Evolutionary conservation across 2,888 invertebrate genomes (phyloP).

Genomic region (Mesoligia furuncula): DNA sequence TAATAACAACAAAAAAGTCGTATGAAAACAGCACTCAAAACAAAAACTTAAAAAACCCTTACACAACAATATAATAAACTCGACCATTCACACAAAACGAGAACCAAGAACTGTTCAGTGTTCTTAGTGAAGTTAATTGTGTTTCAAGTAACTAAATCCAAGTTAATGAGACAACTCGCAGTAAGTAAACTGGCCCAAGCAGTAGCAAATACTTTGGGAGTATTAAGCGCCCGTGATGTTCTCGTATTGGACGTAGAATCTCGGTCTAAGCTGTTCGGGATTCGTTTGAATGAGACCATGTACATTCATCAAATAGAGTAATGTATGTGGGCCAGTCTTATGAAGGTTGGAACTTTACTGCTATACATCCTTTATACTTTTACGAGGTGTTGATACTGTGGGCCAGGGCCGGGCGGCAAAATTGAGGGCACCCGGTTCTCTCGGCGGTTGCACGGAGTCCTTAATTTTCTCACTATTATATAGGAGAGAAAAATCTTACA

Average conservation of each 20-base stretch:
- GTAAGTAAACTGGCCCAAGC: slow-evolving; percentile 66
- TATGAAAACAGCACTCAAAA: not conserved
- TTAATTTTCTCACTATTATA: too few species aligned
- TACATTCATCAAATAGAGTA: slow-evolving; percentile 33
- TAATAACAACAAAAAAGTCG: not conserved
- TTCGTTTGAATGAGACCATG: slow-evolving; percentile 45
- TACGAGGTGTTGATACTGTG: slow-evolving; percentile 13
- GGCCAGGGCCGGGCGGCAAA: too few species aligned
- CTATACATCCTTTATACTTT: slow-evolving; percentile 19
- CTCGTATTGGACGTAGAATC: slow-evolving; percentile 55
- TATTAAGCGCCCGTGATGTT: slow-evolving; percentile 61
- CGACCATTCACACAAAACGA: slow-evolving; percentile 59
- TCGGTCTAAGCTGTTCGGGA: slow-evolving; percentile 44
- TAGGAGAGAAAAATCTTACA: too few species aligned
- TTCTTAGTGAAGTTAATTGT: slow-evolving; percentile 73
- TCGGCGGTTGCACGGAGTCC: too few species aligned
- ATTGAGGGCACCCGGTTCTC: too few species aligned
- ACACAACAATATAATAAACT: slow-evolving; percentile 42
- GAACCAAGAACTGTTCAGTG: slow-evolving; percentile 58
- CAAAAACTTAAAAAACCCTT: not conserved
- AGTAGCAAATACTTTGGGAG: slow-evolving; percentile 64
- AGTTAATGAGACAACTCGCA: slow-evolving; percentile 78
- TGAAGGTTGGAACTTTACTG: slow-evolving; percentile 16
- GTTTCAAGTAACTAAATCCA: slow-evolving; percentile 74
- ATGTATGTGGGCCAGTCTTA: slow-evolving; percentile 22